Evolutionary conservation across 2,888 invertebrate species (phyloP), one percentile per base, ranked within the genome.

Genomic region (Brassicogethes aeneus): DNA sequence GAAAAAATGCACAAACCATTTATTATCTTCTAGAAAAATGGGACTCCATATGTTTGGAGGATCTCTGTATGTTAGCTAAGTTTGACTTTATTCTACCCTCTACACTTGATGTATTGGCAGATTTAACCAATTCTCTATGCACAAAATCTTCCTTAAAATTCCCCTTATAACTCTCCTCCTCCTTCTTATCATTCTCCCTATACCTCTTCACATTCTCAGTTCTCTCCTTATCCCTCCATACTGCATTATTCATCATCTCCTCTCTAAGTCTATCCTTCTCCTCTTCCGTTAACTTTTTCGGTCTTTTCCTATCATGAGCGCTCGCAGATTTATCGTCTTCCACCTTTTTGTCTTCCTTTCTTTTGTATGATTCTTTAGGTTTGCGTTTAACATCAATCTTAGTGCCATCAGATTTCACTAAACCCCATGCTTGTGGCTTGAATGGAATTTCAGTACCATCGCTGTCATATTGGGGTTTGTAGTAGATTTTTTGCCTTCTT

Each of bases 61-160:
- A 83, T 42, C 92, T 75, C 64, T 95, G 94, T 50, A 94, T 88
- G 56, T 89, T 88, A 65, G 93, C 88, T 33, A 87, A 78, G 62
- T 92, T 95, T 10, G 93, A 79, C 59, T 84, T 88, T 37, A 95
- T 82, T 51, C 94, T 76, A 46, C 82, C 79, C 59, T 89, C 91
- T 0, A 95, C 81, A 7, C 83, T 82, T 40, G 80, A 79, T 15
- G 74, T 75, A 50, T 78, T 74, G 0, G 81, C 79, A 39, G 77
- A 78, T 44, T 72, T 71, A 1, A 80, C 70, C 48, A 85, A 70
- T 63, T 87, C 78, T 52, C 80, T 80, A 43, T 69, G 68, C 32
- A 74, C 63, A 53, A 76, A 75, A 44, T 73, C 72, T 49, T 71
- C 61, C 62, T 74, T 69, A 62, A 73, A 72, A 51, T 73, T 65